Evolutionary conservation across 2,797 vertebrate genomes (phyloP).

Genomic region (Selene dorsalis): DNA sequence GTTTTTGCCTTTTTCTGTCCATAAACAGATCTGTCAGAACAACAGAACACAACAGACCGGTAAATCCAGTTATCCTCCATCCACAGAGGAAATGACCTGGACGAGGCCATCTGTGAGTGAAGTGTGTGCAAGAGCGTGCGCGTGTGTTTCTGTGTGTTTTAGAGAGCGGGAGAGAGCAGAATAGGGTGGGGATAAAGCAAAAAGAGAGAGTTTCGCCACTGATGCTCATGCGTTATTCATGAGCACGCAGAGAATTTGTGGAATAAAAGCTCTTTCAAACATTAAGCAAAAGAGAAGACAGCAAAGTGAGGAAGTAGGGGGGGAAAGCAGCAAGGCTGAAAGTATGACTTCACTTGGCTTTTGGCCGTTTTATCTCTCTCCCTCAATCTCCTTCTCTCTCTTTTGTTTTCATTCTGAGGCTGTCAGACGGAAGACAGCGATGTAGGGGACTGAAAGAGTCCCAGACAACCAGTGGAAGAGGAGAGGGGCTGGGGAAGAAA

Average conservation of each 20-base stretch:
- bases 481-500: conserved; percentile 43
- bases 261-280: conserved; percentile 82
- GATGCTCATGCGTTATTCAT: conserved; percentile 83
- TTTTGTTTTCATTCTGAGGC: conserved; percentile 78
- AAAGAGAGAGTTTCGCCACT: conserved; percentile 57
- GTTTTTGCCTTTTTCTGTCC: conserved; percentile 72
- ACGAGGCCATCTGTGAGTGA: conserved; percentile 79
- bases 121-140: conserved; percentile 23
- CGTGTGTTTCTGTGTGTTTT: conserved; percentile 35
- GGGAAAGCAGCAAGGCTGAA: conserved; percentile 34
- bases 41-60: conserved; percentile 81
- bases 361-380: conserved; percentile 70
- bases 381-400: conserved; percentile 58
- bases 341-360: conserved; percentile 75
- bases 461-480: conserved; percentile 51
- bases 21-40: conserved; percentile 85
- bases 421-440: conserved; percentile 73
- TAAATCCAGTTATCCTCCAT: conserved; percentile 86
- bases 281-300: conserved; percentile 69
- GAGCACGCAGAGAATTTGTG: conserved; percentile 76
- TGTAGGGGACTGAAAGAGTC: conserved; percentile 68
- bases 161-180: conserved; percentile 40
- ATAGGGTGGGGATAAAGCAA: conserved; percentile 48
- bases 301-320: conserved; percentile 33
- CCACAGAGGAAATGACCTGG: conserved; percentile 82